Percentiles rank a stretch among this genome's conserved stretches.
These are phyloP conservation scores for Pangasius sanitwongsei DNA, from an alignment of 2,797 vertebrate genomes.

Conservation along the genomic window DNA sequence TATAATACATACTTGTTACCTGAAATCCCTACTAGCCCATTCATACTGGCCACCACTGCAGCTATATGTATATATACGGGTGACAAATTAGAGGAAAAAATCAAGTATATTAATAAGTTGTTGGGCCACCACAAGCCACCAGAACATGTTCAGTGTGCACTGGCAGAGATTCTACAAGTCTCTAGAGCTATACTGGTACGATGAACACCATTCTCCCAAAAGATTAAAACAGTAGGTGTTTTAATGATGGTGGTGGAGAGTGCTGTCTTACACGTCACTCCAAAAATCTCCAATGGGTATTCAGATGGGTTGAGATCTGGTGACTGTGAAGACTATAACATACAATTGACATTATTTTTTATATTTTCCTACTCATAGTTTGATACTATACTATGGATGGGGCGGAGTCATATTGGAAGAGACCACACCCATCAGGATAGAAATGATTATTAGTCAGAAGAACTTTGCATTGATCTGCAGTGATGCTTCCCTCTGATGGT, in stretches of 20 bases:
- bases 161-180: background rate
- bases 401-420: background rate
- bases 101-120: background rate
- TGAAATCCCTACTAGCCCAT: background rate
- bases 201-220: background rate
- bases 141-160: background rate
- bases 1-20: background rate
- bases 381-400: background rate
- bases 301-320: too few species aligned
- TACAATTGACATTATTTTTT: background rate
- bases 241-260: background rate
- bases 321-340: too few species aligned
- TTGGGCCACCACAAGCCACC: background rate
- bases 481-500: background rate
- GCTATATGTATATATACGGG: background rate
- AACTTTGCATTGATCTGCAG: background rate
- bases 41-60: background rate
- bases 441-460: background rate
- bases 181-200: background rate
- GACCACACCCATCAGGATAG: background rate
- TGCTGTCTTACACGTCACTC: too few species aligned
- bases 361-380: background rate
- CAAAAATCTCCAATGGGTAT: too few species aligned
- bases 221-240: background rate
- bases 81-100: background rate